Conservation (phyloP, 2,113 vertebrate species). For the Phasianus colchicus region DNA sequence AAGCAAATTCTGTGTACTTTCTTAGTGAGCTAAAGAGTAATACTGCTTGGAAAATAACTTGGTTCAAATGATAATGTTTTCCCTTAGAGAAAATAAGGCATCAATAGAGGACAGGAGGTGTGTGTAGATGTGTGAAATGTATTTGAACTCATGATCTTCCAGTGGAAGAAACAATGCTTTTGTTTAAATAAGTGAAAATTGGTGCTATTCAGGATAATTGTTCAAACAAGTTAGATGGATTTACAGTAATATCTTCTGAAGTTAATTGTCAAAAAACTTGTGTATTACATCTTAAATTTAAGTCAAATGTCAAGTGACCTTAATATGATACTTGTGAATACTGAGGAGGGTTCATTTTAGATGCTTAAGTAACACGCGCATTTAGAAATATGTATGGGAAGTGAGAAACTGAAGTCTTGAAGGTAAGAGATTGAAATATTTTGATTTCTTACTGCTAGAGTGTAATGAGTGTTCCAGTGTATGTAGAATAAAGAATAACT, state of each 20-base stretch:
- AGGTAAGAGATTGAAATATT: not conserved
- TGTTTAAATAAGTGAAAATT: not conserved
- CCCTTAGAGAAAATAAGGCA: not conserved
- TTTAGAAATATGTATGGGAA: not conserved
- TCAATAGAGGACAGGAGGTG: not conserved
- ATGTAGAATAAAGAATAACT: not conserved
- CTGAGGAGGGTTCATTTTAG: not conserved
- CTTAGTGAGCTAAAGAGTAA: not conserved
- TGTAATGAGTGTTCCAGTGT: not conserved
- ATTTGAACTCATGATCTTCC: not conserved
- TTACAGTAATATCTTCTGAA: not conserved
- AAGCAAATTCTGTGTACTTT: not conserved
- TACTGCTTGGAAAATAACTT: not conserved
- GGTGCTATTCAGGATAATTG: not conserved
- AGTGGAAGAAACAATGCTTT: not conserved
- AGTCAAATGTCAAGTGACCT: not conserved
- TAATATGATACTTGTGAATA: not conserved
- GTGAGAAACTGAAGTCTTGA: not conserved
- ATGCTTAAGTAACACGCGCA: not conserved
- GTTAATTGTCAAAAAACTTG: not conserved
- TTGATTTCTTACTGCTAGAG: not conserved
- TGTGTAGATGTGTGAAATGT: not conserved
- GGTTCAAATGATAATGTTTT: not conserved
- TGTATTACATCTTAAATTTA: not conserved
- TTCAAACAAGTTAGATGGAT: not conserved